phyloP scores from a whole-genome alignment of 2,888 invertebrate genomes.

The Cynaeus angustus region DNA sequence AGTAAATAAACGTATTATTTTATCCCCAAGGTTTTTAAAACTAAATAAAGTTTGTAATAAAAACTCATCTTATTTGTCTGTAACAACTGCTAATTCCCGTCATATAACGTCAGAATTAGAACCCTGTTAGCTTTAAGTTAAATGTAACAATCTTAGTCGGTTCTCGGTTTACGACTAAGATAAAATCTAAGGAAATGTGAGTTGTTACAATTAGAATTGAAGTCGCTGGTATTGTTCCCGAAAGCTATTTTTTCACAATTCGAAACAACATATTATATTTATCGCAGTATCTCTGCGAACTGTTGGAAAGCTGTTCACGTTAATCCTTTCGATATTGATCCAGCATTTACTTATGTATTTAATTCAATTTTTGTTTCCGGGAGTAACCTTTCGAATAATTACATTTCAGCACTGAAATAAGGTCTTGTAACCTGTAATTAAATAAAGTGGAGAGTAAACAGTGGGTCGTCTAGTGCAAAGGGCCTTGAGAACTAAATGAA shows the following conservation, averaged over 20 bases:
- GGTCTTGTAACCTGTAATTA: constrained; percentile 1
- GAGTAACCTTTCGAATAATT: constrained; percentile 2
- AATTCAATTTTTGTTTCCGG: not conserved
- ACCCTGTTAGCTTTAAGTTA: constrained; percentile 3
- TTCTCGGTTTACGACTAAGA: constrained; percentile 7
- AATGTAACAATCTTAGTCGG: constrained; percentile 1
- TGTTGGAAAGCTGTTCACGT: too few species aligned
- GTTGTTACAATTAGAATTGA: not conserved
- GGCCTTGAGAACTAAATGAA: not conserved
- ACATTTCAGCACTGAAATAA: not conserved
- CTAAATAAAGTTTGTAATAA: too few species aligned
- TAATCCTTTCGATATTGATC: constrained; percentile 15
- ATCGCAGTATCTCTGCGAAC: not conserved
- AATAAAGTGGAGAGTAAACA: not conserved
- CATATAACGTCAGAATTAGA: not conserved
- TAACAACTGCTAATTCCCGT: too few species aligned
- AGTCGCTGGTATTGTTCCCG: not conserved
- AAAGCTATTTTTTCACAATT: not conserved
- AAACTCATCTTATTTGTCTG: too few species aligned
- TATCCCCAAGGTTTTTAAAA: too few species aligned
- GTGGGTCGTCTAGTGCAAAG: not conserved
- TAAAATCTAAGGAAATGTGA: not conserved
- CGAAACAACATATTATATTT: not conserved
- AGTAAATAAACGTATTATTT: too few species aligned
- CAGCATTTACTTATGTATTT: constrained; percentile 11